Percentiles rank a stretch among this genome's conserved stretches.
phyloP scores from a whole-genome alignment of 2,888 invertebrate genomes.

The Operophtera brumata region DNA sequence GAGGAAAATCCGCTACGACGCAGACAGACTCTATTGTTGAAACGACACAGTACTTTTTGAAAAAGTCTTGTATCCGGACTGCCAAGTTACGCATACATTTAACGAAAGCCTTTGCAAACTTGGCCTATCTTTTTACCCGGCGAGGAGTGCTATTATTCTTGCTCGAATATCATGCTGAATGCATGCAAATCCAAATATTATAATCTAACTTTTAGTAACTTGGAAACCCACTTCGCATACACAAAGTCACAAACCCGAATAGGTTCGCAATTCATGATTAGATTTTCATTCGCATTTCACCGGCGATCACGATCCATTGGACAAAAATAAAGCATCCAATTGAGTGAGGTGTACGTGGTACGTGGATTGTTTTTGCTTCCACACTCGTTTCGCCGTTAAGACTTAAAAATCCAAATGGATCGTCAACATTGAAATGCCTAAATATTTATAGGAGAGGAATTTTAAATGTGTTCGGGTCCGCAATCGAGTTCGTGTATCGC shows the following conservation, averaged over 20 bases:
- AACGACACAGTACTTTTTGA: constrained; percentile 39
- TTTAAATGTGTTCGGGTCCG: constrained; percentile 62
- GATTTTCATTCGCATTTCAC: background rate
- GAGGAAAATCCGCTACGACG: constrained; percentile 47
- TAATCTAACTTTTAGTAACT: no score
- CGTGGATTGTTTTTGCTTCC: background rate
- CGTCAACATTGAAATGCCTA: constrained; percentile 49
- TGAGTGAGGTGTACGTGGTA: background rate
- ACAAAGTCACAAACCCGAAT: background rate
- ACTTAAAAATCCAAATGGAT: constrained; percentile 45
- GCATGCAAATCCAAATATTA: background rate
- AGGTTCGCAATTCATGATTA: no score
- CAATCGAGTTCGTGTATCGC: constrained; percentile 62
- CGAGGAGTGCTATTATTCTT: background rate
- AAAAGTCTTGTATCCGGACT: constrained; percentile 21
- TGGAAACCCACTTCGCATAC: background rate
- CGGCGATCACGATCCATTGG: background rate
- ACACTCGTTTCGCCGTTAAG: constrained; percentile 19
- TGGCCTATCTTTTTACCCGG: constrained; percentile 7
- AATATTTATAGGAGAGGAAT: constrained; percentile 66
- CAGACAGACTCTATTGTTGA: constrained; percentile 47
- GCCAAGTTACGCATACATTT: constrained; percentile 18
- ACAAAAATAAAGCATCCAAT: background rate
- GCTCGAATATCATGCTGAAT: constrained; percentile 12
- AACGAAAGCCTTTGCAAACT: constrained; percentile 9